These are phyloP conservation scores for Paedocypris sp. DNA, from an alignment of 2,113 vertebrate species.

Conservation along the genomic window DNA sequence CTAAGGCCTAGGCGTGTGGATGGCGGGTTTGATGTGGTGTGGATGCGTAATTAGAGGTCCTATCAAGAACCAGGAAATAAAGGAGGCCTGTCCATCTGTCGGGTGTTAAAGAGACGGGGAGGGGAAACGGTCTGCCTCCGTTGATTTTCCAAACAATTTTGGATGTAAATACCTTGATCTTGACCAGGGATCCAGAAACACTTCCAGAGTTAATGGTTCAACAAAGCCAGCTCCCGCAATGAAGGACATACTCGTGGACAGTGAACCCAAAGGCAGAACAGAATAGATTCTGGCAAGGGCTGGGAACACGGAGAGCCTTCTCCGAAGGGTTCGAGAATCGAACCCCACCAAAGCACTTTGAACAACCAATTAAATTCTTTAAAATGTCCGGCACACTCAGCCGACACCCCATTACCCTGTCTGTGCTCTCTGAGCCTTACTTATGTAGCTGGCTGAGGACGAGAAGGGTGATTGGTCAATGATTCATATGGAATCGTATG, in stretches of 20 bases:
- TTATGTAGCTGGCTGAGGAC: neutral
- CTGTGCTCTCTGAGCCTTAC: slow-evolving; percentile 9
- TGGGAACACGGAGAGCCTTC: neutral
- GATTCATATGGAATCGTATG: neutral
- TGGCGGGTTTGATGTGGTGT: slow-evolving; percentile 57
- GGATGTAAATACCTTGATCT: slow-evolving; percentile 38
- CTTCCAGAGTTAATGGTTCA: slow-evolving; percentile 47
- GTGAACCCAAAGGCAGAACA: slow-evolving; percentile 29
- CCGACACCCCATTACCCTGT: slow-evolving; percentile 32
- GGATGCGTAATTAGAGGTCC: slow-evolving; percentile 65
- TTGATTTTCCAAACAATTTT: slow-evolving; percentile 37
- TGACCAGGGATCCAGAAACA: too few relatives aligned
- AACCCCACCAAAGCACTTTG: slow-evolving; percentile 1
- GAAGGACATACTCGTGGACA: slow-evolving; percentile 16
- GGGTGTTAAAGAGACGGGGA: slow-evolving; percentile 46
- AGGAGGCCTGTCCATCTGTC: slow-evolving; percentile 60
- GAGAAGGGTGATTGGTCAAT: neutral
- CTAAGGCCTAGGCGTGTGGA: slow-evolving; percentile 59
- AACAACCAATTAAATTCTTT: slow-evolving; percentile 18
- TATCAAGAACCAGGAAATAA: slow-evolving; percentile 42
- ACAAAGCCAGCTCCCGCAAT: slow-evolving; percentile 27
- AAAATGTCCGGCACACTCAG: slow-evolving; percentile 28
- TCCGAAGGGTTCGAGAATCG: neutral
- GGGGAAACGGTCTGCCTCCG: slow-evolving; percentile 22
- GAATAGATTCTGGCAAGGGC: neutral